These are phyloP conservation scores for Cardinalis cardinalis DNA, from an alignment of 2,113 vertebrate species.

Conservation along the genomic window DNA sequence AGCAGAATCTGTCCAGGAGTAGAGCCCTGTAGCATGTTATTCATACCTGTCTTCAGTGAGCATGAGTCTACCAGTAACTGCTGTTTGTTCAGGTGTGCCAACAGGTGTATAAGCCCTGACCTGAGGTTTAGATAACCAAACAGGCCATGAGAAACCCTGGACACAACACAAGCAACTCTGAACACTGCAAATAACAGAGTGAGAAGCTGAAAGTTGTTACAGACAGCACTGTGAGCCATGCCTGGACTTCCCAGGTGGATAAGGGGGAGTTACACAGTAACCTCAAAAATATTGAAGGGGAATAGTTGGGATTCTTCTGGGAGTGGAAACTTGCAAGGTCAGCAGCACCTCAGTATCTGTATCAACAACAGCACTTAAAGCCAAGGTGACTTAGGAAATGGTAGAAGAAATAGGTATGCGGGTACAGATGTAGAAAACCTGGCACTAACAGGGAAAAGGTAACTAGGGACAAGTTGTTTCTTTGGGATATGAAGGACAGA, in stretches of 20 bases:
- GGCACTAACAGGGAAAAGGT: not conserved
- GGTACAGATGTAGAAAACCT: not conserved
- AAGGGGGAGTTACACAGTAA: not conserved
- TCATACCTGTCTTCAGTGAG: not conserved
- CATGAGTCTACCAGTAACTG: not conserved
- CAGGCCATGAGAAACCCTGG: not conserved
- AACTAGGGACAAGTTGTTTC: not conserved
- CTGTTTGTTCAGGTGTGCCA: not conserved
- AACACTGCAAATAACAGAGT: not conserved
- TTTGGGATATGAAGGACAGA: not conserved
- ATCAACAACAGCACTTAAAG: rapidly evolving
- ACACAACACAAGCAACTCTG: not conserved
- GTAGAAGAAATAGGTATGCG: not conserved
- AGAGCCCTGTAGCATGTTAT: not conserved
- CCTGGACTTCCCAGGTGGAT: not conserved
- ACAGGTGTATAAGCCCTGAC: not conserved
- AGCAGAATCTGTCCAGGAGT: not conserved
- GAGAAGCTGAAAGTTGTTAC: not conserved
- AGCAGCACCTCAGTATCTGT: not conserved
- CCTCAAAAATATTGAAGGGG: not conserved
- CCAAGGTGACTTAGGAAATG: not conserved
- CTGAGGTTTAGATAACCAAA: not conserved
- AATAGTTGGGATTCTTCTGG: not conserved
- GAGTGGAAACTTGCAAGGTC: not conserved
- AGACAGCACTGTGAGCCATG: not conserved